These are phyloP conservation scores for Pelmatolapia mariae DNA, from an alignment of 2,113 vertebrate genomes.

Conservation along the genomic window DNA sequence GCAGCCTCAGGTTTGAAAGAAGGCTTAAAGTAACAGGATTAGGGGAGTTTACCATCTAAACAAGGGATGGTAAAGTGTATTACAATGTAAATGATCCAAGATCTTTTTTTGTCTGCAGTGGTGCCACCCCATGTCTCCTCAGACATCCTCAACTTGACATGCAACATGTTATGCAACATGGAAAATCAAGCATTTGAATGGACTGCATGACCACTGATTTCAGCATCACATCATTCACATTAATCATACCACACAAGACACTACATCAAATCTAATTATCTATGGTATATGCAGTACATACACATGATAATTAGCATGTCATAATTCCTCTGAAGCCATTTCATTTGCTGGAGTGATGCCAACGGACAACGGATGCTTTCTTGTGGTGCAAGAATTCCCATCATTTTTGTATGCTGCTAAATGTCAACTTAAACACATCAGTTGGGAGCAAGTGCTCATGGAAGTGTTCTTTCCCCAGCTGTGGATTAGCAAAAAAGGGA, in stretches of 20 bases:
- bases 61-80: constrained; percentile 50
- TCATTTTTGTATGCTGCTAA: constrained; percentile 14
- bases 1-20: constrained; percentile 48
- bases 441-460: not conserved
- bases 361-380: not conserved
- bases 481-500: constrained; percentile 34
- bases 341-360: not conserved
- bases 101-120: not conserved
- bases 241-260: not conserved
- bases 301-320: not conserved
- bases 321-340: not conserved
- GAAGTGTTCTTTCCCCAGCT: constrained; percentile 34
- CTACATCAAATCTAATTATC: constrained; percentile 6
- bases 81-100: constrained; percentile 35
- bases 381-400: constrained; percentile 1
- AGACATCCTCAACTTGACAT: constrained; percentile 8
- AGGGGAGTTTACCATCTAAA: constrained; percentile 54
- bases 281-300: not conserved
- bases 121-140: not conserved
- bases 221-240: not conserved
- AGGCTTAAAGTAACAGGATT: constrained; percentile 74
- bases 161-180: not conserved
- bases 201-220: not conserved
- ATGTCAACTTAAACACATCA: constrained; percentile 30
- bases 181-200: not conserved